Evolutionary conservation across 2,113 vertebrate genomes (phyloP).

Genomic region (Oenanthe oenanthe): DNA sequence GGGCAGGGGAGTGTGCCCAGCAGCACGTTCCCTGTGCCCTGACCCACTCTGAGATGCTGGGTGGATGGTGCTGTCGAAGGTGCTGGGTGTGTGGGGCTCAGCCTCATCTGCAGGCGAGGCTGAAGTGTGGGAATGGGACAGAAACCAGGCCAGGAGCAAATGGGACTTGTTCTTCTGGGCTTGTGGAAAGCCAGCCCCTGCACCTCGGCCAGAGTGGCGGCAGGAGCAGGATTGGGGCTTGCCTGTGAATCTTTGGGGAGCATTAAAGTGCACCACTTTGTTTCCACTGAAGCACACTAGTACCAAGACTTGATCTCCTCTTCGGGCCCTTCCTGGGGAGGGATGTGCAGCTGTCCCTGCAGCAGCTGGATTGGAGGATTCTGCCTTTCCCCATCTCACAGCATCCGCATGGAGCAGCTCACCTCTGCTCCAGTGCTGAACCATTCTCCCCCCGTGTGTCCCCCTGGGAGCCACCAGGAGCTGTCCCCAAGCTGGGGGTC

Average conservation of each 20-base stretch:
- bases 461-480: neutral
- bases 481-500: neutral
- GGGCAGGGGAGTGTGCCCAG: neutral
- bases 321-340: neutral
- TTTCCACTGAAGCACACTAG: neutral
- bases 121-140: neutral
- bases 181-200: neutral
- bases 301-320: neutral
- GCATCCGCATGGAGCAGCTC: neutral
- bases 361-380: neutral
- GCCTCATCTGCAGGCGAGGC: neutral
- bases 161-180: neutral
- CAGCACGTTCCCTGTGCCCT: neutral
- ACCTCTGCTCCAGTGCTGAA: neutral
- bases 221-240: neutral
- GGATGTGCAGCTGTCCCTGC: neutral
- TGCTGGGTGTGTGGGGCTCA: neutral
- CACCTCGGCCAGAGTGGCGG: rapidly evolving
- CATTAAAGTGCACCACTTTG: conserved; percentile 35
- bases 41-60: neutral
- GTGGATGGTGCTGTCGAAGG: neutral
- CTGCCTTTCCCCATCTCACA: neutral
- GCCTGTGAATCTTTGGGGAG: conserved; percentile 17
- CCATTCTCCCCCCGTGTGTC: rapidly evolving
- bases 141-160: neutral